These are phyloP conservation scores for Trachymyrmex septentrionalis DNA, from an alignment of 1,140 invertebrate genomes.

Conservation along the genomic window DNA sequence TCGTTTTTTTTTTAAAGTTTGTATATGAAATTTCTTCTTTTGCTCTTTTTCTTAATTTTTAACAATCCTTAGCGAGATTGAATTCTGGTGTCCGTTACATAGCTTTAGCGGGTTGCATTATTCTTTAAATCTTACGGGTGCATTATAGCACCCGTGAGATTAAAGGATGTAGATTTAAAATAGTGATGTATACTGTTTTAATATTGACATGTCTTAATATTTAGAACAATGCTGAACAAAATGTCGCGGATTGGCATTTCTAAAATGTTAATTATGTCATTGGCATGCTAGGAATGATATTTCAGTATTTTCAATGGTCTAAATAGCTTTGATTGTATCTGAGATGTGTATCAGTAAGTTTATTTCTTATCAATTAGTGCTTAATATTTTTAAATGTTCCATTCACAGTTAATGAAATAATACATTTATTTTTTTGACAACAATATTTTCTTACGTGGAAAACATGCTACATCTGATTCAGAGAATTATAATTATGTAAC, in stretches of 20 bases:
- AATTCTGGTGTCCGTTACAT: neutral
- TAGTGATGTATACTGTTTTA: neutral
- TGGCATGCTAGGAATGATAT: slow-evolving; percentile 49
- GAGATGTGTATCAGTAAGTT: neutral
- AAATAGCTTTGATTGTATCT: neutral
- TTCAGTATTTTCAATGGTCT: slow-evolving; percentile 28
- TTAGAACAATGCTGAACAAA: slow-evolving; percentile 65
- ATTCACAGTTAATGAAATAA: neutral
- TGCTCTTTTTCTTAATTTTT: neutral
- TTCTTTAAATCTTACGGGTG: neutral
- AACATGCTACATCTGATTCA: neutral
- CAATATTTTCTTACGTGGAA: neutral
- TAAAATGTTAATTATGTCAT: slow-evolving; percentile 70
- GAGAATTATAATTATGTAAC: neutral
- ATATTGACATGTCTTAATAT: slow-evolving; percentile 60
- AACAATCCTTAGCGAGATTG: neutral
- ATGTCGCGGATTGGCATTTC: slow-evolving; percentile 74
- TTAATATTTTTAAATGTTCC: neutral
- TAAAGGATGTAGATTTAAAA: neutral
- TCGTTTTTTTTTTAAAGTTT: neutral
- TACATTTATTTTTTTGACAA: neutral
- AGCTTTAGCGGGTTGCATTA: neutral
- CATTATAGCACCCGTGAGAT: neutral
- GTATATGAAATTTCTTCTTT: neutral
- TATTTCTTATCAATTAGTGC: neutral